Base-by-base conservation (phyloP, 2,888 invertebrate genomes). In the Cosmopolites sordidus region DNA sequence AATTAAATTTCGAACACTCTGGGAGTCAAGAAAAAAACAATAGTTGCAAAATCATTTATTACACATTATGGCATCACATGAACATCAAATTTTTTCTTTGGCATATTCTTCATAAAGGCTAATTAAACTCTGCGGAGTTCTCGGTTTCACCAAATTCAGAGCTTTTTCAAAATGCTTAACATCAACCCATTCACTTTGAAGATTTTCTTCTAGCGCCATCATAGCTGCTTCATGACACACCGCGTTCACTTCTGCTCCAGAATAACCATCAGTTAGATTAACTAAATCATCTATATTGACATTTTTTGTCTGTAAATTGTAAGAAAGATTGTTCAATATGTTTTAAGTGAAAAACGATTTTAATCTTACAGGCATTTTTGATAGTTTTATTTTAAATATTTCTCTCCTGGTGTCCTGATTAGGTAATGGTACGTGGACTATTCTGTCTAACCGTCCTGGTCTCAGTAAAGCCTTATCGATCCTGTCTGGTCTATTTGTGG, bases 401-500 rank as follows among this genome's bases (percentile, higher is more conserved):
- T 91, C 89, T 45, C 75, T 68, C 58, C 98, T 78, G 0, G 95
- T 92, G 41, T 80, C 78, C 0, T 74, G 74, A 73, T 95, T 89
- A 0, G 98, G 98, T 48, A 99, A 74, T 0, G 93, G 90, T 0
- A 99, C 96, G 69, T 98, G 94, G 48, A 98, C 86, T 18, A 95
- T 82, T 51, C 92, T 79, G 73, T 96, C 96, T 41, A 98, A 78
- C 40, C 97, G 81, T 0, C 97, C 95, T 0, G 96, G 95, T 50
- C 97, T 78, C 16, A 98, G 74, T 15, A 99, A 75, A 0, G 97
- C 97, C 69, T 89, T 84, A 69, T 99, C 98, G 66, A 99, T 91
- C 72, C 89, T 84, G 71, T 98, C 96, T 0, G 98, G 98, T 17
- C 98, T 81, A 75, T 99, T 99, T 1, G 98, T 99, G 0, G 99